Evolutionary conservation across 1,140 invertebrate species (phyloP), one percentile per base, ranked within the genome.

Genomic region (Sipha flava): DNA sequence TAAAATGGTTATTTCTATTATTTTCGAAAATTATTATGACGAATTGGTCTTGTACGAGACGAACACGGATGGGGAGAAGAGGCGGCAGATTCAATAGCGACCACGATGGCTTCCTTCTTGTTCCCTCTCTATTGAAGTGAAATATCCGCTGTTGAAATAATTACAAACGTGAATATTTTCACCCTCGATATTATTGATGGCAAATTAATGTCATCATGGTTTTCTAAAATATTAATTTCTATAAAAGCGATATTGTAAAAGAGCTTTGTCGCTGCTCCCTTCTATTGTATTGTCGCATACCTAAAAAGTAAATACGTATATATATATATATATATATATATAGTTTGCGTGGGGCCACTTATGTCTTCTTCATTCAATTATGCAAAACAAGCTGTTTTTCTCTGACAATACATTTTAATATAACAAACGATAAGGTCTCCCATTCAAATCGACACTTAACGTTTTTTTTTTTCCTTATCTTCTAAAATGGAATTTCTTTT

Each of bases 321-420:
- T 40, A 10, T 6, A 6, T 6, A 40, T 6, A 40, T 6, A 40
- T 6, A 6, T 10, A 40, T 6, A 92, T 86, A 93, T 77, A 77
- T 34, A 40, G 31, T 77, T 77, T 77, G 73, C 23, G n/a, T n/a
- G n/a, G 34, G 31, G 37, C 73, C 31, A 77, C 73, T 77, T 54
- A 77, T 77, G 34, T 77, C 37, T 73, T 54, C n/a, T 73, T 73
- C 70, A 31, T 6, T 73, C 45, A 77, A 77, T 77, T 77, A 77
- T 77, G 73, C 73, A 77, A 77, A 77, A 77, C 49, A 77, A 34
- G 23, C 73, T 37, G 73, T 77, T 77, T 54, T 29, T 34, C 3
- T 43, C 34, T 29, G 52, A 77, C 73, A 77, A 77, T 59, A 59
- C 34, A 57, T 57, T 77, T 77, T 77, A 57, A 59, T 57, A 77